These are phyloP conservation scores for Drosophila borealis DNA, from an alignment of 2,888 invertebrate genomes.

Conservation along the genomic window DNA sequence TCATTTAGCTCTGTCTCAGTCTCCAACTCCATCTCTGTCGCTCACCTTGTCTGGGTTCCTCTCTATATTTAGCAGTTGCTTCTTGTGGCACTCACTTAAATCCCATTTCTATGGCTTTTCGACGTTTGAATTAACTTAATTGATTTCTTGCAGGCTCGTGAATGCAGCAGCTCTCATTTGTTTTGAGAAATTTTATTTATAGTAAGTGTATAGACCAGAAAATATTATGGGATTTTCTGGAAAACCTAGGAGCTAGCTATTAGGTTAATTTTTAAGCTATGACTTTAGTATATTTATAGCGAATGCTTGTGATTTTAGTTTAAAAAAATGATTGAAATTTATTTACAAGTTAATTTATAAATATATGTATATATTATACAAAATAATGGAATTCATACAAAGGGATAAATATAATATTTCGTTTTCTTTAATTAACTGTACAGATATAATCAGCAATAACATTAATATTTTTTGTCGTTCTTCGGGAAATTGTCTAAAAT, in stretches of 20 bases:
- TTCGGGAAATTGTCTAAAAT: background rate
- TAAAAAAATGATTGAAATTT: no score
- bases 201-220: background rate
- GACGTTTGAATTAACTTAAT: constrained; percentile 56
- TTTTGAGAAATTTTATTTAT: constrained; percentile 10
- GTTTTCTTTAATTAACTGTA: no score
- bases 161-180: constrained; percentile 26
- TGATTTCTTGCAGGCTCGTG: constrained; percentile 45
- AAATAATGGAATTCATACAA: no score
- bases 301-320: no score
- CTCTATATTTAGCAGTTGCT: constrained; percentile 51
- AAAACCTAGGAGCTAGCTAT: background rate
- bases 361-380: no score
- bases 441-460: background rate
- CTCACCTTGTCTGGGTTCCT: constrained; percentile 10
- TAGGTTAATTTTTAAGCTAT: background rate
- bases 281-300: background rate
- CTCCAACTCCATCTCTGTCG: constrained; percentile 34
- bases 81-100: constrained; percentile 54
- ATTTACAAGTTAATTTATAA: no score
- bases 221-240: background rate
- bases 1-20: constrained; percentile 48
- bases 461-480: background rate
- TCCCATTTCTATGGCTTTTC: constrained; percentile 41
- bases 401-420: no score